These are phyloP conservation scores for Hypena proboscidalis DNA, from an alignment of 2,888 invertebrate genomes.

Conservation along the genomic window DNA sequence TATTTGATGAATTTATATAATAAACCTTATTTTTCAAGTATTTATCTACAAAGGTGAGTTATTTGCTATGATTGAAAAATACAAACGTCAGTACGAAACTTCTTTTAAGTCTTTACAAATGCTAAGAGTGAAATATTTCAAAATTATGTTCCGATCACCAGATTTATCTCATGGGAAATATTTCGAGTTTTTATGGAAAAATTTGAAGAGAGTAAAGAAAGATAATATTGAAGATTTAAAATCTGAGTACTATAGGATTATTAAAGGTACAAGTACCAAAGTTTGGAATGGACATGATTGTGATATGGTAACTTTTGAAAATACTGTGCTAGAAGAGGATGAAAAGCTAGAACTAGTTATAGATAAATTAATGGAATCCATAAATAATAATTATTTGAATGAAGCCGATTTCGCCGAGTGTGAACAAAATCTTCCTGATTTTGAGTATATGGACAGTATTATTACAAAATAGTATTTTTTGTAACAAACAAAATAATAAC, in stretches of 20 bases:
- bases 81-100: conserved; percentile 29
- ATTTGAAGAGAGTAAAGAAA: not conserved
- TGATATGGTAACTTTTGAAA: conserved; percentile 14
- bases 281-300: conserved; percentile 24
- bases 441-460: conserved; percentile 8
- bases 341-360: conserved; percentile 35
- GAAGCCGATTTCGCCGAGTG: conserved; percentile 9
- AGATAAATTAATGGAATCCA: conserved; percentile 27
- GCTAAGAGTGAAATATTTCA: conserved; percentile 1
- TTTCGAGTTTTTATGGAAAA: not conserved
- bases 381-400: conserved; percentile 2
- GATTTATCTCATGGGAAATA: not conserved
- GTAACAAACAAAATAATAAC: not conserved
- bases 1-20: too few species aligned
- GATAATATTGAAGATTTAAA: not conserved
- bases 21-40: conserved; percentile 34
- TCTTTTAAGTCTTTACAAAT: not conserved
- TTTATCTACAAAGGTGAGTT: conserved; percentile 49
- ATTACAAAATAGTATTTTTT: not conserved
- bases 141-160: not conserved
- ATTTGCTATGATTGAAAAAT: conserved; percentile 44
- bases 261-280: conserved; percentile 30
- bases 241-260: not conserved
- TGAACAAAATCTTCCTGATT: conserved; percentile 8
- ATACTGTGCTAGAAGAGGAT: conserved; percentile 23